These are phyloP conservation scores for Heliconius hewitsoni DNA, from an alignment of 1,140 invertebrate species.

Conservation along the genomic window DNA sequence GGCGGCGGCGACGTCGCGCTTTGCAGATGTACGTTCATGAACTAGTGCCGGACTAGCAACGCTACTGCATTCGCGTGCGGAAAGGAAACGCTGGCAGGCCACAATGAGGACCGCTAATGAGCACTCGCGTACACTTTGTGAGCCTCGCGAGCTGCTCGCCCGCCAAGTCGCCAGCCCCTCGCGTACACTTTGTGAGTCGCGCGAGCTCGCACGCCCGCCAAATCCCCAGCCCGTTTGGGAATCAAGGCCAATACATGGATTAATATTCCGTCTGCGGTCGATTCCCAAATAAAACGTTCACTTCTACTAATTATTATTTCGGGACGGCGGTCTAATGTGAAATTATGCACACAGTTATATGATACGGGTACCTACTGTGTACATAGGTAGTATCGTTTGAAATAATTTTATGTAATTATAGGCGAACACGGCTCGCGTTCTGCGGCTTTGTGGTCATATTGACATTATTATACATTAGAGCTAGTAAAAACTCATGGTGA, in stretches of 20 bases:
- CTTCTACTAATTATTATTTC: constrained; percentile 73
- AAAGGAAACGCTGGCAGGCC: constrained; percentile 58
- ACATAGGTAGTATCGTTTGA: neutral
- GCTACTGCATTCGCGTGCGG: constrained; percentile 70
- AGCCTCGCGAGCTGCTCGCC: constrained; percentile 61
- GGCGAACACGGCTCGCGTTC: constrained; percentile 4
- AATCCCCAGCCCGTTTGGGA: constrained; percentile 72
- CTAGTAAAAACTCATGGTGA: constrained; percentile 28
- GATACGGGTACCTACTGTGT: neutral
- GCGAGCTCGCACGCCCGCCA: constrained; percentile 71
- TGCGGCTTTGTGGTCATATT: constrained; percentile 7
- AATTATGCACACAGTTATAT: constrained; percentile 58
- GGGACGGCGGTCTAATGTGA: constrained; percentile 52
- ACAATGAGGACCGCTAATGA: constrained; percentile 57
- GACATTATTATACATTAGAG: constrained; percentile 5
- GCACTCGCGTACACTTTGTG: constrained; percentile 51
- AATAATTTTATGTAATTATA: neutral
- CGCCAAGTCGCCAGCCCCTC: constrained; percentile 67
- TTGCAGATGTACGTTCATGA: constrained; percentile 67
- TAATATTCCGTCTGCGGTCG: constrained; percentile 68
- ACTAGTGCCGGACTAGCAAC: constrained; percentile 75
- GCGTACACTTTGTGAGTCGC: constrained; percentile 47
- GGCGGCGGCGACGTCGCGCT: constrained; percentile 51
- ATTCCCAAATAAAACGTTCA: constrained; percentile 72
- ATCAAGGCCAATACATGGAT: constrained; percentile 74